A percentile compares a stretch with the other conserved stretches of the same genome.
phyloP scores from a whole-genome alignment of 2,888 invertebrate species.

The Beris morrisii region DNA sequence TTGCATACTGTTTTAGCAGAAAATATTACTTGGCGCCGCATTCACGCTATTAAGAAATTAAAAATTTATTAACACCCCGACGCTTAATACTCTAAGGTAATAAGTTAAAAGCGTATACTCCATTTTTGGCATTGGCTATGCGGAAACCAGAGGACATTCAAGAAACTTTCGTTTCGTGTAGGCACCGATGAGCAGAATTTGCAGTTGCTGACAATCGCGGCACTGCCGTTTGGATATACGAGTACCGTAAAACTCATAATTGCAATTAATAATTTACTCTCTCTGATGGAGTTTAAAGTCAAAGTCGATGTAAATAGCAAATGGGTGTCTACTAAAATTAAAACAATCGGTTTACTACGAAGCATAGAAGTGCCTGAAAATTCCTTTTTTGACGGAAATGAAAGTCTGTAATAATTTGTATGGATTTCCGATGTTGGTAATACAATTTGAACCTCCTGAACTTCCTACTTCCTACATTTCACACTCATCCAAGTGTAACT shows the following conservation, averaged over 20 bases:
- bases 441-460: too few species aligned
- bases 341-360: too few species aligned
- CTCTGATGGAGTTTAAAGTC: slow-evolving; percentile 36
- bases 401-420: too few species aligned
- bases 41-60: slow-evolving; percentile 37
- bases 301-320: slow-evolving; percentile 15
- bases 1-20: too few species aligned
- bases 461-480: too few species aligned
- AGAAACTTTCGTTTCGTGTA: slow-evolving; percentile 4
- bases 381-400: too few species aligned
- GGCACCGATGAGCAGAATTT: not conserved
- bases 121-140: slow-evolving; percentile 14
- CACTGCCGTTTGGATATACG: too few species aligned
- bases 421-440: too few species aligned
- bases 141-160: slow-evolving; percentile 1
- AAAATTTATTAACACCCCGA: slow-evolving; percentile 36
- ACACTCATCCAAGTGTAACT: too few species aligned
- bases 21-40: not conserved
- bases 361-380: too few species aligned
- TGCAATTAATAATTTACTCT: slow-evolving; percentile 35
- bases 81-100: slow-evolving; percentile 21
- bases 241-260: slow-evolving; percentile 23
- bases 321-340: too few species aligned
- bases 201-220: too few species aligned
- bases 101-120: slow-evolving; percentile 34